Percentiles rank a stretch among this genome's conserved stretches.
These are phyloP conservation scores for Ianthella basta DNA, from an alignment of 37 sponge, comb jelly and placozoan genomes.

Conservation along the genomic window DNA sequence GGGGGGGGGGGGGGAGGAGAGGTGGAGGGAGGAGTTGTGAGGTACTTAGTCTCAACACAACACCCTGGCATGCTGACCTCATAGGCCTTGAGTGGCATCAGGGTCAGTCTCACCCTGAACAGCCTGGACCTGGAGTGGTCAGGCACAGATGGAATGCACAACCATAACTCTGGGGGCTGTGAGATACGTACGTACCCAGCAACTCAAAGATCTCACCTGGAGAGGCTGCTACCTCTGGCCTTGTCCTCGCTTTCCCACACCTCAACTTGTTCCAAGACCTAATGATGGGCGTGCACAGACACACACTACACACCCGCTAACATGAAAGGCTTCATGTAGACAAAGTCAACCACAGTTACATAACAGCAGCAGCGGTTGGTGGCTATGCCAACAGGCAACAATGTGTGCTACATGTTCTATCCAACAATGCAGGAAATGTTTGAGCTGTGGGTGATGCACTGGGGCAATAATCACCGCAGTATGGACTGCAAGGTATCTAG, in stretches of 20 bases:
- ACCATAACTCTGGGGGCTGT: too few species aligned
- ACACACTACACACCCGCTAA: not conserved
- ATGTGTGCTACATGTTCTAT: not conserved
- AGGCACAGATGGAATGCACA: too few species aligned
- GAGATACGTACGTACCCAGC: too few species aligned
- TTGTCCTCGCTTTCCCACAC: constrained; percentile 72
- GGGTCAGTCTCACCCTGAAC: constrained; percentile 52
- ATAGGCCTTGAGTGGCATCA: constrained; percentile 64
- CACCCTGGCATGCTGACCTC: constrained; percentile 16
- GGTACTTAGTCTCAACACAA: too few species aligned
- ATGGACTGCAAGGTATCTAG: too few species aligned
- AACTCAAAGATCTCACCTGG: too few species aligned
- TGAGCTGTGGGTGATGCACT: not conserved
- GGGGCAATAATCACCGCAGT: too few species aligned
- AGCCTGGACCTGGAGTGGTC: constrained; percentile 5
- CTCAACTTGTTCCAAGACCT: constrained; percentile 91
- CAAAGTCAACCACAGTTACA: not conserved
- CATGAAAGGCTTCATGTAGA: not conserved
- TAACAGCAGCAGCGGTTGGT: too few species aligned
- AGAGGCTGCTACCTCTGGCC: constrained; percentile 32
- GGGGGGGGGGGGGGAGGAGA: not conserved
- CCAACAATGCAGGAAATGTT: not conserved
- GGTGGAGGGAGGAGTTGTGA: not conserved
- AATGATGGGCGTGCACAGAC: not conserved
- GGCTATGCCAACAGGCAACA: too few species aligned